Evolutionary conservation across 2,888 invertebrate species (phyloP), one percentile per base, ranked within the genome.

Genomic region (Metalampra italica): DNA sequence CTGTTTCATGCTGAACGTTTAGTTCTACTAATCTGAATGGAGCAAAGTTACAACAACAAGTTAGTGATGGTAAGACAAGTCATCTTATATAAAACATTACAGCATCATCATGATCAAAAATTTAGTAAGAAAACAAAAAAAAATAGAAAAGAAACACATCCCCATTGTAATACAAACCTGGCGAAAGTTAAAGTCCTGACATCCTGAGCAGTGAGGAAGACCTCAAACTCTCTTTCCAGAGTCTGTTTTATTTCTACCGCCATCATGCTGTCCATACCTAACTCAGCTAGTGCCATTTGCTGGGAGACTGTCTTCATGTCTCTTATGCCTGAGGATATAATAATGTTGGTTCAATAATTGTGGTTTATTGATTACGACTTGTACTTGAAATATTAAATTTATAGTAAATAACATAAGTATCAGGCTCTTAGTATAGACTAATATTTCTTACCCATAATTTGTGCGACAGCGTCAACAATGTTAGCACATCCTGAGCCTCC

Each of bases 211-310:
- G 96, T 93, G 3, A 98, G 87, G 72, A 94, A 93, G 47, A 98
- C 87, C 69, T 98, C 97, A 71, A 94, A 97, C 73, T 97, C 96
- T 62, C 97, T 90, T 76, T 98, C 97, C 1, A 98, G 79, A 0
- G 95, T 94, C 81, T 98, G 97, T 64, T 98, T 98, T 60, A 99
- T 97, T 82, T 99, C 98, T 0, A 98, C 96, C 0, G 96, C 97
- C 97, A 97, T 98, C 90, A 98, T 93, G 1, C 98, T 98, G 84
- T 99, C 98, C 93, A 99, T 95, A 34, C 98, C 98, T 55, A 99
- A 88, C 75, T 98, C 98, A 1, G 96, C 95, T 1, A 99, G 86
- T 0, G 94, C 92, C 0, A 93, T 91, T 66, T 93, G 92, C 53
- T 92, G 90, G 42, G 94, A 94, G 0, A 93, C 91, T 0, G 91